These are phyloP conservation scores for Acridotheres tristis DNA, from an alignment of 2,797 vertebrate species.

Conservation along the genomic window DNA sequence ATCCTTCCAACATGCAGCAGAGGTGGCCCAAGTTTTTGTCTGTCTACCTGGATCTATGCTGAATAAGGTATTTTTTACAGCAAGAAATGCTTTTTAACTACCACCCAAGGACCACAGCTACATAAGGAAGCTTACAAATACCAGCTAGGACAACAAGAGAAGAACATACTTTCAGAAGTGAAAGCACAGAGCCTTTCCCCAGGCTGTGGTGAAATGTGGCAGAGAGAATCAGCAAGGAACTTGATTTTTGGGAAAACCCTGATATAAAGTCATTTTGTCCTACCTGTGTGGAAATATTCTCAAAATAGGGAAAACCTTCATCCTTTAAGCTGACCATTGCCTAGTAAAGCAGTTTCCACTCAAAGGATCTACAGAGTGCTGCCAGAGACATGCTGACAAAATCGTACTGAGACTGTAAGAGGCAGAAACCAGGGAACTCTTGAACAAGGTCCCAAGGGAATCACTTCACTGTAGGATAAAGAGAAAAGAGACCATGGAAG, in stretches of 20 bases:
- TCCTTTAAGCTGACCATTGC: neutral
- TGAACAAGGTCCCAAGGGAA: neutral
- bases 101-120: neutral
- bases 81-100: neutral
- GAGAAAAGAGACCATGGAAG: neutral
- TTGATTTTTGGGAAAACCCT: neutral
- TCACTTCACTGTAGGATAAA: neutral
- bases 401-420: neutral
- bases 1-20: neutral
- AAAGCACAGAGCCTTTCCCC: neutral
- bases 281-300: neutral
- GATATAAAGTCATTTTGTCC: neutral
- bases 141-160: neutral
- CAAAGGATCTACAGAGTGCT: neutral
- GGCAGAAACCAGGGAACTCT: neutral
- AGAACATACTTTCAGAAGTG: neutral
- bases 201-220: neutral
- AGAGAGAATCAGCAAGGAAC: neutral
- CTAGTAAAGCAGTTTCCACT: neutral
- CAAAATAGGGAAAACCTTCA: neutral
- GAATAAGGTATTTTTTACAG: neutral
- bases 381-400: neutral
- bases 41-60: neutral
- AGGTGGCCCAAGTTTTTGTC: neutral
- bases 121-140: neutral